These are phyloP conservation scores for Suricata suricatta DNA, from an alignment of 2,113 vertebrate genomes.

Conservation along the genomic window DNA sequence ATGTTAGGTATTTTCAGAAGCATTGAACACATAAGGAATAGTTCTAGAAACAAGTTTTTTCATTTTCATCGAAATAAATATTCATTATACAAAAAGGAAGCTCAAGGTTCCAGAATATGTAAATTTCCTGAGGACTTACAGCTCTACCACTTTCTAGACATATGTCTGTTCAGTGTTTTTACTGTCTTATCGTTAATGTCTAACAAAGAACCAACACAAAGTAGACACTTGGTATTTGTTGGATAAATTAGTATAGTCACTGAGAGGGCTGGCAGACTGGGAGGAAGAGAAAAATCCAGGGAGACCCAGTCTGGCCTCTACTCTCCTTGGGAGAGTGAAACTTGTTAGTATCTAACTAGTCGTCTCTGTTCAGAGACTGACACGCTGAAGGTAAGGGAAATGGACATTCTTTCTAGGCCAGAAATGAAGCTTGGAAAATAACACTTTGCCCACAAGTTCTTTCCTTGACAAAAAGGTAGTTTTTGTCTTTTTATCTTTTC, in stretches of 20 bases:
- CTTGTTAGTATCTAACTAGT: background rate
- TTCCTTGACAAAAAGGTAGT: background rate
- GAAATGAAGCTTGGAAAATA: background rate
- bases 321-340: background rate
- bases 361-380: background rate
- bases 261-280: background rate
- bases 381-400: background rate
- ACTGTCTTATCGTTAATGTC: background rate
- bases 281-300: background rate
- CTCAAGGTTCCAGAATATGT: background rate
- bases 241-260: background rate
- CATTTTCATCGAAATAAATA: background rate
- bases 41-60: background rate
- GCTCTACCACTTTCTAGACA: background rate
- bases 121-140: background rate
- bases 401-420: background rate
- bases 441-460: background rate
- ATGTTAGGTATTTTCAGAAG: background rate
- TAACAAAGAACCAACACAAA: background rate
- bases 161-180: background rate
- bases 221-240: background rate
- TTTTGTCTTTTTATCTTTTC: background rate
- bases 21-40: background rate
- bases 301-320: background rate
- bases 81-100: background rate